phyloP scores from a whole-genome alignment of 2,113 vertebrate species.

The Ceuthmochares aereus region DNA sequence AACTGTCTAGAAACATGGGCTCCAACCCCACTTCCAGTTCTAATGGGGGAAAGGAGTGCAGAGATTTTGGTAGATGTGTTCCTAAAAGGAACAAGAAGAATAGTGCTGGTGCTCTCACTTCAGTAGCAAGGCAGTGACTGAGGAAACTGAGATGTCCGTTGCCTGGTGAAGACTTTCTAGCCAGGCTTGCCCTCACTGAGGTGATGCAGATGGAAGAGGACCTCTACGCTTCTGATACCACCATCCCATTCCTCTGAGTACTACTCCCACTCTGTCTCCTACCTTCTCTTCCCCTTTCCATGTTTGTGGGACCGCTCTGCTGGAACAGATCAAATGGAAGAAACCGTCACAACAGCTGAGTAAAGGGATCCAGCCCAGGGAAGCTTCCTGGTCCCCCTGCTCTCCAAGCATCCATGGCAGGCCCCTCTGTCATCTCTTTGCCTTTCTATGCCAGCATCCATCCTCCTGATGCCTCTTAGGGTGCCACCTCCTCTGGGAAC shows the following conservation, averaged over 20 bases:
- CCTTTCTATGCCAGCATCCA: background rate
- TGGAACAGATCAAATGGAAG: background rate
- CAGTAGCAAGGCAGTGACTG: background rate
- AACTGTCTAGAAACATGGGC: background rate
- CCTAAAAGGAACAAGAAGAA: background rate
- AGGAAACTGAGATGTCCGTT: background rate
- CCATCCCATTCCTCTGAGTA: background rate
- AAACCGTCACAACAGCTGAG: background rate
- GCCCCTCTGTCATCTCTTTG: background rate
- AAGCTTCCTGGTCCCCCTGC: background rate
- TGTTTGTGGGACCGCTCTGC: background rate
- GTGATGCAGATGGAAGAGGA: background rate
- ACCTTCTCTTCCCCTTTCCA: background rate
- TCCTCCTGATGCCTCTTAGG: background rate
- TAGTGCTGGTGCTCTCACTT: background rate
- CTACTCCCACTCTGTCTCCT: accelerated
- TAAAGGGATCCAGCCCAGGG: accelerated
- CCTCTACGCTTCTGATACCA: background rate
- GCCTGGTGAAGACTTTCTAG: background rate
- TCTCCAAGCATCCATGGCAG: background rate
- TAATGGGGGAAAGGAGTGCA: background rate
- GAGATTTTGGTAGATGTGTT: background rate
- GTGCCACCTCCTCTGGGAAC: accelerated
- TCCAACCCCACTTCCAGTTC: background rate
- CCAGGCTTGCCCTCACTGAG: background rate